Evolutionary conservation across 2,888 invertebrate species (phyloP).

Genomic region (Pterostichus niger): DNA sequence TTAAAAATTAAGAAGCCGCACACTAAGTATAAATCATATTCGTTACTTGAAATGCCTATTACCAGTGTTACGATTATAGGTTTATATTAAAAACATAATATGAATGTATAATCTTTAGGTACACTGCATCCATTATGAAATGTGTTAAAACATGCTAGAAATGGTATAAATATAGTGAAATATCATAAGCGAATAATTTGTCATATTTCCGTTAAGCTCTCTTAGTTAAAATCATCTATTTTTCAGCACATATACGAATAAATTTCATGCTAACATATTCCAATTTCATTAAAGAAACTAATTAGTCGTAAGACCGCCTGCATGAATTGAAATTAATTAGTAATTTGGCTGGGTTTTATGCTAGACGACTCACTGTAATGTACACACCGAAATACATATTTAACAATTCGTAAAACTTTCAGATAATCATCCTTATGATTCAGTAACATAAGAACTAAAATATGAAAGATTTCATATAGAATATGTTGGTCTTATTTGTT

Average conservation of each 20-base stretch:
- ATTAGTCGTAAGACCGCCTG: constrained; percentile 32
- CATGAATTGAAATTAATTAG: constrained; percentile 18
- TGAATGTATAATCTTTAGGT: constrained; percentile 6
- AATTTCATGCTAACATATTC: constrained; percentile 15
- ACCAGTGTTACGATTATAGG: too few species aligned
- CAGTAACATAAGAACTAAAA: not conserved
- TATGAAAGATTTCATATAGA: too few species aligned
- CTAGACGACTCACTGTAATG: constrained; percentile 43
- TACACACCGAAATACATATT: not conserved
- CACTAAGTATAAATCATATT: constrained; percentile 41
- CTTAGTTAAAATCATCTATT: constrained; percentile 2
- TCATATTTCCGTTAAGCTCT: constrained; percentile 50
- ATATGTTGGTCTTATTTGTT: too few species aligned
- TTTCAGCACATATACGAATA: constrained; percentile 34
- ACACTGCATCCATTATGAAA: constrained; percentile 14
- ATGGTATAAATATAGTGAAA: constrained; percentile 31
- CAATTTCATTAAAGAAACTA: constrained; percentile 6
- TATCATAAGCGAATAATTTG: constrained; percentile 35
- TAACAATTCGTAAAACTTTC: not conserved
- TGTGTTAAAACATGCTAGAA: constrained; percentile 32
- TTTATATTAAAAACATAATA: not conserved
- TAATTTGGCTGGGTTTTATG: constrained; percentile 55
- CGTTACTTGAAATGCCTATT: constrained; percentile 11
- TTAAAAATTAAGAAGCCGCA: constrained; percentile 54
- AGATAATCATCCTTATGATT: constrained; percentile 8